Base-by-base conservation (phyloP, 1,140 invertebrate genomes). In the Lethocerus indicus region DNA sequence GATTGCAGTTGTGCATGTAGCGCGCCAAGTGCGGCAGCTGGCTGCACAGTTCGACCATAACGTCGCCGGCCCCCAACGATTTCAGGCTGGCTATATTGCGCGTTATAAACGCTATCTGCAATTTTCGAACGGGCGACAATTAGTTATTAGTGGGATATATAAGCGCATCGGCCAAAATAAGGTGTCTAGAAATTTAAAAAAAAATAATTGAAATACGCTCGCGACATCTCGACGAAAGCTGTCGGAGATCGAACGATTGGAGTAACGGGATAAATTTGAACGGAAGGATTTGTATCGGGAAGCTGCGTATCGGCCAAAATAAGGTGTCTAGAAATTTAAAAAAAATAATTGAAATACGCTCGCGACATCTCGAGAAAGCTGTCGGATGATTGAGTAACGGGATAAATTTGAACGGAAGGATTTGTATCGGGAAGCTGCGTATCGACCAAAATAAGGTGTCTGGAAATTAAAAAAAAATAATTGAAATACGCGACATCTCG, bases 21-120 rank as follows among this genome's bases (percentile, higher is more conserved):
- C 79, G 72, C 45, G 77, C 77, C 20, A 92, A 70, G 56, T 81
- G 79, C 0, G 81, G 77, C 54, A 89, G 67, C 56, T 74, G 76
- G 0, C 78, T 67, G 61, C 87, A 88, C 54, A 87, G 74, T 54
- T 85, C 78, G 25, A 89, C 66, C n/a, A 90, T 63, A 16, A 78
- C 76, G 54, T 84, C 77, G 6, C 82, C 81, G n/a, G 82, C 86
- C 56, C 79, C 72, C 50, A 88, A 67, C 60, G 74, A 73, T 56
- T 83, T 73, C 16, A 88, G 63, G 26, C 68, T 68, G 26, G 60
- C 66, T 44, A 71, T 65, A 52, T 71, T 73, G 51, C 68, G 70
- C 23, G 67, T 58, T 28, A 68, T 63, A 44, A 73, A 71, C 29
- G 68, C 61, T 49, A 61, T 59, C 68, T 71, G 54, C n/a, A n/a